phyloP scores from a whole-genome alignment of 2,888 invertebrate species.

The Dermolepida albohirtum region DNA sequence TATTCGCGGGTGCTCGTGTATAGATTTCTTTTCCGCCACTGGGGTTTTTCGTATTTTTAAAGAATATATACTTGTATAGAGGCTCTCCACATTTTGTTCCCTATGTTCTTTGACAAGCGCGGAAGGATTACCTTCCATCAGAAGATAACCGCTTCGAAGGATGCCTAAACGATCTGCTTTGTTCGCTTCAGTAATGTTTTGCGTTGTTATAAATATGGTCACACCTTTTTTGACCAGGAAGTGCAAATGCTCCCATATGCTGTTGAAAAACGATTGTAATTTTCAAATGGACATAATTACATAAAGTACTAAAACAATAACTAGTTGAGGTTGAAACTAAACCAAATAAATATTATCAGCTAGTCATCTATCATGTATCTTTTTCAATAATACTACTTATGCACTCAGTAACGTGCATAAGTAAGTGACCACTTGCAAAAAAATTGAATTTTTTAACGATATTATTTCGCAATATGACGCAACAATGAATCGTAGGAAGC shows the following conservation, averaged over 20 bases:
- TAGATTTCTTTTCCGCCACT: constrained; percentile 32
- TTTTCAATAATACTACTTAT: no score
- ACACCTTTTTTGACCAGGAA: constrained; percentile 41
- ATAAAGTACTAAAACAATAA: no score
- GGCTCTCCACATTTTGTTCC: constrained; percentile 43
- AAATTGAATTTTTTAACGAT: no score
- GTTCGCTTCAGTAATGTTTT: constrained; percentile 46
- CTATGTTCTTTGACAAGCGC: constrained; percentile 41
- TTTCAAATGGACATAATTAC: neutral
- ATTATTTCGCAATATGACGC: no score
- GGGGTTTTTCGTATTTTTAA: constrained; percentile 34
- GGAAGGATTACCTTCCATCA: constrained; percentile 44
- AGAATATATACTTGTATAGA: constrained; percentile 44
- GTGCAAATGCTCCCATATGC: constrained; percentile 46
- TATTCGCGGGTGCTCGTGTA: constrained; percentile 46
- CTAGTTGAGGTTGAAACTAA: no score
- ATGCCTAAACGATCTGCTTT: constrained; percentile 46
- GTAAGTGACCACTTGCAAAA: no score
- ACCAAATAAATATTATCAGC: no score
- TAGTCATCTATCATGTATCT: no score
- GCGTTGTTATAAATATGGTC: constrained; percentile 45
- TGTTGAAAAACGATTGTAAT: constrained; percentile 26
- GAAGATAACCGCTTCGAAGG: constrained; percentile 44
- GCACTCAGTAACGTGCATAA: no score
- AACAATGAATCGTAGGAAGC: no score